Evolutionary conservation across 2,888 invertebrate species (phyloP).

Genomic region (Agonopterix alstromeriana): DNA sequence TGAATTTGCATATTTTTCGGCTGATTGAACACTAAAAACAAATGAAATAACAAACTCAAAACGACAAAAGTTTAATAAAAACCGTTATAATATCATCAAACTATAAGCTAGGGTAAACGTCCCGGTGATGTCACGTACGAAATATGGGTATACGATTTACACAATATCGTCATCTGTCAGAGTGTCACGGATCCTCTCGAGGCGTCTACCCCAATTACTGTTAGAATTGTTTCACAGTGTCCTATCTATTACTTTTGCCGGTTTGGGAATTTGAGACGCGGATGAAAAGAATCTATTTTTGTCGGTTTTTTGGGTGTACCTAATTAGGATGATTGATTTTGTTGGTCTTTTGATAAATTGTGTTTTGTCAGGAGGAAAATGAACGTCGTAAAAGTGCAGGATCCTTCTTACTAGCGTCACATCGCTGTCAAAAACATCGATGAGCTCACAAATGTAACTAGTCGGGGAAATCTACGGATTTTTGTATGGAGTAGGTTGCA

Average conservation of each 20-base stretch:
- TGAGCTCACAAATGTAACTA: too few species aligned
- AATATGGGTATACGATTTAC: constrained; percentile 57
- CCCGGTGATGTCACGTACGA: constrained; percentile 38
- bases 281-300: constrained; percentile 48
- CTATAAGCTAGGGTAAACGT: constrained; percentile 17
- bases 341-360: constrained; percentile 2
- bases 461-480: too few species aligned
- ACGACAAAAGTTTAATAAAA: neutral
- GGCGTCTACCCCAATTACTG: constrained; percentile 62
- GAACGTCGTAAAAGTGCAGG: neutral
- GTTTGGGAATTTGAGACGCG: constrained; percentile 46
- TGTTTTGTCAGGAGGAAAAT: neutral
- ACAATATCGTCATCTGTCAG: constrained; percentile 68
- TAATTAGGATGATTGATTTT: constrained; percentile 55
- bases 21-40: too few species aligned
- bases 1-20: too few species aligned
- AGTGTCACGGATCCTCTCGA: constrained; percentile 48
- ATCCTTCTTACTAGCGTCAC: too few species aligned
- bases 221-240: constrained; percentile 52
- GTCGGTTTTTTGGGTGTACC: constrained; percentile 17
- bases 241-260: constrained; percentile 61
- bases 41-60: too few species aligned
- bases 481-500: too few species aligned
- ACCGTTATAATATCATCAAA: neutral
- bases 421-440: too few species aligned